phyloP scores from a whole-genome alignment of 2,113 vertebrate genomes.

The Poeciliopsis turrubarensis region DNA sequence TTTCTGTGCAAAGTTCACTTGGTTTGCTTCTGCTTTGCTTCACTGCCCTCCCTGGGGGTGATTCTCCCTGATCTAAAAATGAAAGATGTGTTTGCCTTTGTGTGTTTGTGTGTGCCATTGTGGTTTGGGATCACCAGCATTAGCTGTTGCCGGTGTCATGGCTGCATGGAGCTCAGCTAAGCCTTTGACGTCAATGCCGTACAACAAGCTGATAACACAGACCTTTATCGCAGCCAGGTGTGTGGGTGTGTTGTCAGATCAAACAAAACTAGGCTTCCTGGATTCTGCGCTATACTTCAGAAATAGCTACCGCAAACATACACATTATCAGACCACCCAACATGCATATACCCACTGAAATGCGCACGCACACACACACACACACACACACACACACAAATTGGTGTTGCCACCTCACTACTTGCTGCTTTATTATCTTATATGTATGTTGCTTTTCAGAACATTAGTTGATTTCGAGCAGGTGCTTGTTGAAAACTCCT shows the following conservation, averaged over 20 bases:
- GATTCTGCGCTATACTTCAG: slow-evolving; percentile 54
- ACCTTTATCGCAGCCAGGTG: slow-evolving; percentile 59
- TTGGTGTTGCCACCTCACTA: not conserved
- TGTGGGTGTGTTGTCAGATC: slow-evolving; percentile 64
- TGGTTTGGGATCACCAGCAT: slow-evolving; percentile 40
- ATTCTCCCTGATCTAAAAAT: slow-evolving; percentile 45
- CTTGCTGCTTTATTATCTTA: not conserved
- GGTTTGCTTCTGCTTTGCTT: not conserved
- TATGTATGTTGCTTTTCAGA: not conserved
- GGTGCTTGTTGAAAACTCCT: not conserved
- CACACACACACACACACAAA: not conserved
- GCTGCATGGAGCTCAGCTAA: slow-evolving; percentile 49
- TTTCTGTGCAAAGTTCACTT: slow-evolving; percentile 1
- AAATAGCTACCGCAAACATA: slow-evolving; percentile 63
- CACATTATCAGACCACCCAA: slow-evolving; percentile 5
- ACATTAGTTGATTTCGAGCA: not conserved
- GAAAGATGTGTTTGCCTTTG: slow-evolving; percentile 22
- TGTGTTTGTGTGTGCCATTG: slow-evolving; percentile 18
- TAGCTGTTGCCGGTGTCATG: slow-evolving; percentile 58
- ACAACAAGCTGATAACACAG: slow-evolving; percentile 61
- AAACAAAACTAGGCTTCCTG: slow-evolving; percentile 63
- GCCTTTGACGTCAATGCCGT: slow-evolving; percentile 68
- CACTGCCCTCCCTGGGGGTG: not conserved
- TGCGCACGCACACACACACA: not conserved
- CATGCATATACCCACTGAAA: not conserved